A percentile compares a stretch with the other conserved stretches of the same genome.
Evolutionary conservation across 2,888 invertebrate species (phyloP).

Genomic region (Dioctria linearis): DNA sequence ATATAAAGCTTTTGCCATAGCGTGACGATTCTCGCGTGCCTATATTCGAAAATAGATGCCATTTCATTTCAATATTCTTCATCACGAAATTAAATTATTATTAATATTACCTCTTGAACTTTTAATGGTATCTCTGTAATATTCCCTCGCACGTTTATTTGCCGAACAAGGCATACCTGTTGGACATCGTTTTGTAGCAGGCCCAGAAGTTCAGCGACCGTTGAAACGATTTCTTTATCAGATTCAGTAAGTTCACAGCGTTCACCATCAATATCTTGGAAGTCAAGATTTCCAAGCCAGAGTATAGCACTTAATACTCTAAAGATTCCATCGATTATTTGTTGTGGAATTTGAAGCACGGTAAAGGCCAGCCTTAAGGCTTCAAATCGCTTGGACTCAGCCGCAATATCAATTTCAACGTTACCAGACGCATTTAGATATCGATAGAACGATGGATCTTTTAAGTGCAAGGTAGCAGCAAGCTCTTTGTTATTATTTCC

Average conservation of each 20-base stretch:
- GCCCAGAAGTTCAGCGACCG: conserved; percentile 82
- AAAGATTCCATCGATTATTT: conserved; percentile 91
- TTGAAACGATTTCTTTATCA: conserved; percentile 81
- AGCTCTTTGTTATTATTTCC: conserved; percentile 86
- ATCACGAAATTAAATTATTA: conserved; percentile 48
- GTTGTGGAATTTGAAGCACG: conserved; percentile 87
- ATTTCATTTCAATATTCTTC: not conserved
- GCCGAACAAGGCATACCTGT: conserved; percentile 82
- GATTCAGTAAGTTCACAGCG: conserved; percentile 82
- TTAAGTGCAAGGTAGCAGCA: conserved; percentile 81
- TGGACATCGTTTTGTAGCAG: conserved; percentile 82
- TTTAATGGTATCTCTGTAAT: conserved; percentile 93
- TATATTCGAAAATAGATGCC: conserved; percentile 64
- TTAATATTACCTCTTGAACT: conserved; percentile 79
- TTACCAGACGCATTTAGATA: conserved; percentile 88
- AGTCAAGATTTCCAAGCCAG: conserved; percentile 91
- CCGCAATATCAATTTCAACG: conserved; percentile 76
- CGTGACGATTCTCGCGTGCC: conserved; percentile 92
- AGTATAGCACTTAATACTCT: conserved; percentile 89
- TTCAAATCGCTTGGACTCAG: conserved; percentile 82
- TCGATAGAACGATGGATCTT: conserved; percentile 83
- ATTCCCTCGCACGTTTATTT: conserved; percentile 93
- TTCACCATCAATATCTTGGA: conserved; percentile 90
- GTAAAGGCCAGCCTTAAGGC: conserved; percentile 90
- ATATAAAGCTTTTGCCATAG: conserved; percentile 94